These are phyloP conservation scores for Pituophis catenifer DNA, from an alignment of 2,113 vertebrate species.

Conservation along the genomic window DNA sequence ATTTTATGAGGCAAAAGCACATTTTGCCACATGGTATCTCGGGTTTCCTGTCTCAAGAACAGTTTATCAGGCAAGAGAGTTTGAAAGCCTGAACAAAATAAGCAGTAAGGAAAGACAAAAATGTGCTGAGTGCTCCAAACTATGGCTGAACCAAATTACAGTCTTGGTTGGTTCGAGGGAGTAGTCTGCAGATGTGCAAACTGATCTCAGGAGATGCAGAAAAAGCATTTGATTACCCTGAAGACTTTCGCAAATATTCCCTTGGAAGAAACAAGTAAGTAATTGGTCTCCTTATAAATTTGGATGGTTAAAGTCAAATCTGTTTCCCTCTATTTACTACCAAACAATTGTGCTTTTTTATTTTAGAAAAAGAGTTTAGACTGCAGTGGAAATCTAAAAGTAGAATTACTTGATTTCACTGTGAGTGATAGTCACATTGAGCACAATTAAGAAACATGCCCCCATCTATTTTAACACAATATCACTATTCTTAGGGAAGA, in stretches of 20 bases:
- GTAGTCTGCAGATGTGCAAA: neutral
- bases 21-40: neutral
- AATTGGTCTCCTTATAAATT: neutral
- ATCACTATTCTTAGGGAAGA: neutral
- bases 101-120: neutral
- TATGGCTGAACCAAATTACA: neutral
- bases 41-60: neutral
- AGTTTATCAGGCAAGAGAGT: neutral
- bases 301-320: neutral
- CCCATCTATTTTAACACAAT: neutral
- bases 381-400: neutral
- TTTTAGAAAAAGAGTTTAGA: neutral
- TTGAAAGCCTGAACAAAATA: neutral
- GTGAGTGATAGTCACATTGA: neutral
- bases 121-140: neutral
- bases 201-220: neutral
- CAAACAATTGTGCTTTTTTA: neutral
- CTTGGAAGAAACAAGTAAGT: neutral
- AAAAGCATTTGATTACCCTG: neutral
- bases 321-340: neutral
- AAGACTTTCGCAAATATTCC: neutral
- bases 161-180: neutral
- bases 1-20: neutral
- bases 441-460: neutral
- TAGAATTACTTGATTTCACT: neutral